Conservation (phyloP, 2,797 vertebrate genomes). For the Danio tinwini region DNA sequence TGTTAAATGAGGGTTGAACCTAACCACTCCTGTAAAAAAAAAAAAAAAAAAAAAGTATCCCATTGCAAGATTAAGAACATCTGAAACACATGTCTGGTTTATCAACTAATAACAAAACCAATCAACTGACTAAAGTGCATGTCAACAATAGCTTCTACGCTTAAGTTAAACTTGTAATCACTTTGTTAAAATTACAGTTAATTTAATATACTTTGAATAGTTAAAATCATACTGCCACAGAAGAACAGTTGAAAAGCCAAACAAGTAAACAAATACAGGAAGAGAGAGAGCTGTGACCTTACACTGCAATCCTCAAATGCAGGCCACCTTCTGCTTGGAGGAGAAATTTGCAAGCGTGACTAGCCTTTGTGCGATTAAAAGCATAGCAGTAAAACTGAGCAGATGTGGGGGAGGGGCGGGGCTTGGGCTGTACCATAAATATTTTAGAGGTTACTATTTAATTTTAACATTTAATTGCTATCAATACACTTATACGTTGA, state of each 20-base stretch:
- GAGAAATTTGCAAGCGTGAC: conserved; percentile 33
- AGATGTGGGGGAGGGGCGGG: conserved; percentile 16
- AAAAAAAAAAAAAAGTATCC: conserved; percentile 6
- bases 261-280: not conserved
- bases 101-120: too few relatives aligned
- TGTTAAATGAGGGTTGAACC: not conserved
- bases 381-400: conserved; percentile 20
- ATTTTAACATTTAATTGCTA: not conserved
- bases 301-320: conserved; percentile 28
- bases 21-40: conserved; percentile 7
- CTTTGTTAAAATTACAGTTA: not conserved
- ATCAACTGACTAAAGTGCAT: conserved; percentile 1
- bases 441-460: conserved; percentile 8
- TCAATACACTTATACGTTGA: not conserved
- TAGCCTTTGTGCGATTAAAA: conserved; percentile 10
- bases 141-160: not conserved
- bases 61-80: not conserved
- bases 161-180: not conserved
- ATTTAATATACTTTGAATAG: not conserved
- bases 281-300: conserved; percentile 32
- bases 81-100: not conserved
- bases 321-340: conserved; percentile 39
- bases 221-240: not conserved
- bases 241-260: not conserved
- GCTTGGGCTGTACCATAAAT: conserved; percentile 1